These are phyloP conservation scores for Probaryconus sp. DNA, from an alignment of 1,140 invertebrate genomes.

Conservation along the genomic window DNA sequence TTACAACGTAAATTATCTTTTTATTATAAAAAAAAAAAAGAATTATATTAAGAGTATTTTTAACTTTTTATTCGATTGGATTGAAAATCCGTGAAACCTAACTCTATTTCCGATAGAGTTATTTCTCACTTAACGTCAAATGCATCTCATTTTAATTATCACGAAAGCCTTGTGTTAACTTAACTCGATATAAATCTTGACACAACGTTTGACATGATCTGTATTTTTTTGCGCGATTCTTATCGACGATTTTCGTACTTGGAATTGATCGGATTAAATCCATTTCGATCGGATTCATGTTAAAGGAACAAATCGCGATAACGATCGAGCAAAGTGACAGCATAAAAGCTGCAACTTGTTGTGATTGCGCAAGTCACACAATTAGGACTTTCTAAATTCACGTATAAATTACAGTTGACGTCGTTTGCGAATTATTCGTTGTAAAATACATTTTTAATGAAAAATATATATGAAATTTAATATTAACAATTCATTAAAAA, in stretches of 20 bases:
- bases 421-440: conserved; percentile 44
- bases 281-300: conserved; percentile 28
- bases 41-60: no score
- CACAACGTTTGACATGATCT: conserved; percentile 50
- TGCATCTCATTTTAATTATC: conserved; percentile 41
- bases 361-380: conserved; percentile 44
- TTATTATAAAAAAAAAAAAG: no score
- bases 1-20: no score
- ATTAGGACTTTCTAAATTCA: conserved; percentile 57
- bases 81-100: conserved; percentile 9
- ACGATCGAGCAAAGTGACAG: conserved; percentile 40
- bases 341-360: conserved; percentile 32
- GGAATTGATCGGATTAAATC: conserved; percentile 29
- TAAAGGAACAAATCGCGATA: conserved; percentile 30
- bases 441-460: no score
- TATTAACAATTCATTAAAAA: no score
- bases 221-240: conserved; percentile 19
- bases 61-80: not conserved
- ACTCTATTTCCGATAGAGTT: conserved; percentile 20
- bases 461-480: no score
- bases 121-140: no score
- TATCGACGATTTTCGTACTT: conserved; percentile 28
- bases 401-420: conserved; percentile 53
- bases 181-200: conserved; percentile 40
- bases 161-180: conserved; percentile 31